These are phyloP conservation scores for Nesidiocoris tenuis DNA, from an alignment of 2,888 invertebrate genomes.

Conservation along the genomic window DNA sequence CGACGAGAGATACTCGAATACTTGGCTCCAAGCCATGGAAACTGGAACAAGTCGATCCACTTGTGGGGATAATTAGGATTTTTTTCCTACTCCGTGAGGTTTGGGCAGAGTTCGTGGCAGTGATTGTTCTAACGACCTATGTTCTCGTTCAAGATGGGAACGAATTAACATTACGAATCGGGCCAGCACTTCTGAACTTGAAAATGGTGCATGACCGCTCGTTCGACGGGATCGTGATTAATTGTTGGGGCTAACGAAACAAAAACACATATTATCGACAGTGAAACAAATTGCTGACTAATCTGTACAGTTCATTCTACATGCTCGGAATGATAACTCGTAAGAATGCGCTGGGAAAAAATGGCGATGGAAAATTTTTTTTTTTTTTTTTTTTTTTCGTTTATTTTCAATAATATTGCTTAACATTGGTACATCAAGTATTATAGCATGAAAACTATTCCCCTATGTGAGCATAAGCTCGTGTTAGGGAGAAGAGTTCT, in stretches of 20 bases:
- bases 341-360: too few species aligned
- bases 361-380: too few species aligned
- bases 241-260: not conserved
- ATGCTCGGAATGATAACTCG: too few species aligned
- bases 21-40: not conserved
- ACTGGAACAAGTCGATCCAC: constrained; percentile 23
- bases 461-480: too few species aligned
- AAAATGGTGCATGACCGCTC: not conserved
- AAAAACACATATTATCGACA: too few species aligned
- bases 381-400: too few species aligned
- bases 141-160: not conserved
- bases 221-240: not conserved
- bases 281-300: too few species aligned
- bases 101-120: not conserved
- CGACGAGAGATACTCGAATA: not conserved
- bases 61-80: not conserved
- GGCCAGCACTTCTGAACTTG: not conserved
- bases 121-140: not conserved
- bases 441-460: too few species aligned
- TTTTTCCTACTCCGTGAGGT: not conserved
- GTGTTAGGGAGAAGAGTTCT: too few species aligned
- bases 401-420: too few species aligned
- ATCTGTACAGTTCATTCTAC: too few species aligned
- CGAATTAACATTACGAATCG: not conserved
- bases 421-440: too few species aligned